Evolutionary conservation across 2,888 invertebrate species (phyloP).

Genomic region (Caenorhabditis virilis): DNA sequence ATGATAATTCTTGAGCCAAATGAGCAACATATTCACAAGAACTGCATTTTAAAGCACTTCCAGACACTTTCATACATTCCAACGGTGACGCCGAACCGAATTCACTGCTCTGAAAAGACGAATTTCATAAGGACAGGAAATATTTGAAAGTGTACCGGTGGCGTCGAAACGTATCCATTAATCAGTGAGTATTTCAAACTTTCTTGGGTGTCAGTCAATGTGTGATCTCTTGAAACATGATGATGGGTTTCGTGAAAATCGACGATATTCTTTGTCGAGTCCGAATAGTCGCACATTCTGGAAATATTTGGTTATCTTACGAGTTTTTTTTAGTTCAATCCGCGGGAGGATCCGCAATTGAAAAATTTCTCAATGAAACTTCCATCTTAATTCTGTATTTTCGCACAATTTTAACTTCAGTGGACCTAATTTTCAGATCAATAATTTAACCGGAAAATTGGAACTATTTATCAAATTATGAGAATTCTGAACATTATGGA

Average conservation of each 20-base stretch:
- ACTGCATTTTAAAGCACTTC: constrained; percentile 11
- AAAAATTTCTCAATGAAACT: no score
- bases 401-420: no score
- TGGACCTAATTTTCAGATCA: no score
- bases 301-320: background rate
- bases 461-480: no score
- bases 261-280: constrained; percentile 45
- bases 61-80: constrained; percentile 3
- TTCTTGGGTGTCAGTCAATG: constrained; percentile 9
- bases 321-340: background rate
- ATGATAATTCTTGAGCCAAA: constrained; percentile 12
- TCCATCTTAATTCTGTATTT: no score
- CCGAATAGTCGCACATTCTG: constrained; percentile 49
- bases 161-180: constrained; percentile 10
- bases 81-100: constrained; percentile 7
- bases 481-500: no score
- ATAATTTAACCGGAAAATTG: no score
- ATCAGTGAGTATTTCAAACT: constrained; percentile 6
- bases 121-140: no score
- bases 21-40: constrained; percentile 23
- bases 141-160: no score
- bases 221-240: constrained; percentile 33
- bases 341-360: no score
- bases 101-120: no score
- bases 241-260: constrained; percentile 56